These are phyloP conservation scores for Heliothis virescens DNA, from an alignment of 1,140 invertebrate genomes.

Conservation along the genomic window DNA sequence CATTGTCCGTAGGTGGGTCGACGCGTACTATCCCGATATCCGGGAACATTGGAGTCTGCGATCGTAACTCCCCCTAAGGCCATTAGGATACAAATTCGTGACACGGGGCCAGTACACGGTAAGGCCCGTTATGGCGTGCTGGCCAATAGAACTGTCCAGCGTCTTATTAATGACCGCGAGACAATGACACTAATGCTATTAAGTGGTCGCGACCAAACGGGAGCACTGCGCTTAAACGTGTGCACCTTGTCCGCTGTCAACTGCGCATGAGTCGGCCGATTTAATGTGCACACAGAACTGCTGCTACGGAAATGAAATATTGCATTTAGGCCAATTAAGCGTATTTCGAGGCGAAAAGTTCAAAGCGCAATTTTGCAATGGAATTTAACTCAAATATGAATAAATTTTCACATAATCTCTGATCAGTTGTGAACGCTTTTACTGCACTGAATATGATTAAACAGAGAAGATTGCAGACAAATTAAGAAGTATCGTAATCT, in stretches of 20 bases:
- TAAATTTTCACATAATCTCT: slow-evolving; percentile 22
- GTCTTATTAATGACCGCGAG: slow-evolving; percentile 78
- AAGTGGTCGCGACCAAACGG: slow-evolving; percentile 67
- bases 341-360: slow-evolving; percentile 27
- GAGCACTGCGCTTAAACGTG: slow-evolving; percentile 56
- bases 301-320: slow-evolving; percentile 33
- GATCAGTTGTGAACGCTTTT: background rate
- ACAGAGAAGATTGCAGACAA: background rate
- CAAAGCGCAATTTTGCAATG: slow-evolving; percentile 40
- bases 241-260: slow-evolving; percentile 61
- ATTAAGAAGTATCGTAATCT: slow-evolving; percentile 3
- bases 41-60: slow-evolving; percentile 46
- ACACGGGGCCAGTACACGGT: slow-evolving; percentile 62
- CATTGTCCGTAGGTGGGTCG: slow-evolving; percentile 46
- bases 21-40: slow-evolving; percentile 52
- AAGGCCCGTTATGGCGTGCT: slow-evolving; percentile 69
- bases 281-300: slow-evolving; percentile 35
- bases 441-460: background rate
- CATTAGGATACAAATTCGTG: slow-evolving; percentile 76
- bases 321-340: slow-evolving; percentile 36
- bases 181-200: slow-evolving; percentile 82
- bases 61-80: slow-evolving; percentile 52
- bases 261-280: slow-evolving; percentile 40
- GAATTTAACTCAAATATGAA: slow-evolving; percentile 48
- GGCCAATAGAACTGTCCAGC: slow-evolving; percentile 76